Base-by-base conservation (phyloP, 2,888 invertebrate genomes). In the Xiphydria camelus region DNA sequence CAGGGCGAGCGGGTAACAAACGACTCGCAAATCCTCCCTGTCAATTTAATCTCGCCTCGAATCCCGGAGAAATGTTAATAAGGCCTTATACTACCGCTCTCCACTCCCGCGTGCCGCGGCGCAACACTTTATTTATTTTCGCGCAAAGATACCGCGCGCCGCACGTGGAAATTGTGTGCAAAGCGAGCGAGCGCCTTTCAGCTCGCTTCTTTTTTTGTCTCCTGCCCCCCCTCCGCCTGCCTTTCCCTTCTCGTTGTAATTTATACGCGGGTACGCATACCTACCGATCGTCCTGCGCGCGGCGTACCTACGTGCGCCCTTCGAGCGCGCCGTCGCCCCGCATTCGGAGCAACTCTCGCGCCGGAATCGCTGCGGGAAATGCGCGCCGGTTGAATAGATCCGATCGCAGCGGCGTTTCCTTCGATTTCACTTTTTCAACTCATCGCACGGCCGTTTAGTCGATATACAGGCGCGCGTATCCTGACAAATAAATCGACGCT, bases 11-110 rank as follows among this genome's bases (percentile, higher is more conserved):
- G 51, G 50, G 57, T 68, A 74, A 74, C 73, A 74, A 74, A 74
- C 73, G 67, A 73, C 73, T 74, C 73, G 74, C 74, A 73, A 74
- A 74, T 74, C 73, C 73, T 74, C 61, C 59, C 74, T 73, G 73
- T 74, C 73, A 74, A 74, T 73, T 73, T 74, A 73, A 74, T 74
- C 74, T 74, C 66, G 65, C 68, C 68, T 65, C 65, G 69, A 68
- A 74, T 73, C 72, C 73, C 65, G 61, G 60, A 69, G 70, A 74
- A 74, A 74, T 74, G 73, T 73, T 74, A 73, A 74, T 74, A 73
- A 73, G 73, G 72, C 61, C 53, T 61, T 61, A 62, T 62, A 57
- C 69, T 66, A 65, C 64, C 62, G 59, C 12, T 42, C 44, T 47
- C 48, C 37, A 33, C 41, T 31, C 29, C 41, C 19, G 42, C 45